Percentiles rank a stretch among this genome's conserved stretches.
These are phyloP conservation scores for Tinamus major DNA, from an alignment of 2,797 vertebrate species.

Conservation along the genomic window DNA sequence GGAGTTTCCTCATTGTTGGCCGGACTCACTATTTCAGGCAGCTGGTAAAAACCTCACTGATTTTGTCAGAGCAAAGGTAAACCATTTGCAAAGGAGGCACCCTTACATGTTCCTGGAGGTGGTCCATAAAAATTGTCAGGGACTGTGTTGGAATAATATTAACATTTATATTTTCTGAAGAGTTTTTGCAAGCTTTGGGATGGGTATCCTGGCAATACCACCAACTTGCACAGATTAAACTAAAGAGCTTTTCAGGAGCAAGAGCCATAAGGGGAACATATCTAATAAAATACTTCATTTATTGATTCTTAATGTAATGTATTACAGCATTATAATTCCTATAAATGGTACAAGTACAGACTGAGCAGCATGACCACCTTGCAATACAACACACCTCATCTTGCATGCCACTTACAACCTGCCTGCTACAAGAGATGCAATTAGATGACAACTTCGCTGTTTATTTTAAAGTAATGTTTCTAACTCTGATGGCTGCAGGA, in stretches of 20 bases:
- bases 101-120: not conserved
- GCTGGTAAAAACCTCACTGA: not conserved
- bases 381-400: not conserved
- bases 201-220: not conserved
- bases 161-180: not conserved
- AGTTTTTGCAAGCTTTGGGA: not conserved
- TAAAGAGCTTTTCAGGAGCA: not conserved
- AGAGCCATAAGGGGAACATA: accelerated
- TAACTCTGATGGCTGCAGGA: not conserved
- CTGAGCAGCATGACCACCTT: not conserved
- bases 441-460: not conserved
- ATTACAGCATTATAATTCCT: not conserved
- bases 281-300: not conserved
- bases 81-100: not conserved
- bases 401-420: not conserved
- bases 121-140: not conserved
- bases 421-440: not conserved
- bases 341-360: not conserved
- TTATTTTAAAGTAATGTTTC: not conserved
- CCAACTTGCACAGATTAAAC: not conserved
- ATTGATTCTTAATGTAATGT: not conserved
- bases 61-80: not conserved
- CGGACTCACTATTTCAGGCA: not conserved
- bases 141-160: not conserved
- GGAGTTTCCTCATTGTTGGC: not conserved